These are phyloP conservation scores for Masticophis lateralis DNA, from an alignment of 2,797 vertebrate genomes.

Conservation along the genomic window DNA sequence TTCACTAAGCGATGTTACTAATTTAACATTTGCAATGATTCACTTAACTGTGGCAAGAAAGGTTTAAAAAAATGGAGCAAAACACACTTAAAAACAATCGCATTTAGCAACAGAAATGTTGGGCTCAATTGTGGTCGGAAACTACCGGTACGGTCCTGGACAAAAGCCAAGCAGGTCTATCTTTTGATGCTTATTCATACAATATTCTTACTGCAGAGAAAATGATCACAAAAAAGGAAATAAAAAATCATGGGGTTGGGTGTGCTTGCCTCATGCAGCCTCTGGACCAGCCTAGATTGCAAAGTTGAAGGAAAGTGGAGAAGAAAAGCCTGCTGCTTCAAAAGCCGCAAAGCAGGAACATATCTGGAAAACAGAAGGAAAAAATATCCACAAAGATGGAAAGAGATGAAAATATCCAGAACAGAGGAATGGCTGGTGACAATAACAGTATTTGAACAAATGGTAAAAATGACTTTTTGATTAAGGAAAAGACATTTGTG, in stretches of 20 bases:
- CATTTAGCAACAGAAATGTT: not conserved
- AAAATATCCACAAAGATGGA: not conserved
- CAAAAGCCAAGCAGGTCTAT: not conserved
- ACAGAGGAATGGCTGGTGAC: not conserved
- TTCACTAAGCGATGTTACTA: not conserved
- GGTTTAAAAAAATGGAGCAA: not conserved
- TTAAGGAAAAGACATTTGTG: not conserved
- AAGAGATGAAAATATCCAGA: not conserved
- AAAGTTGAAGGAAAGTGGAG: slow-evolving; percentile 84
- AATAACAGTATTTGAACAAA: not conserved
- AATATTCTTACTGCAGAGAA: not conserved
- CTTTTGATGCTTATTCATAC: not conserved
- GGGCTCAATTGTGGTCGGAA: not conserved
- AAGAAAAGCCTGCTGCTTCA: slow-evolving; percentile 89
- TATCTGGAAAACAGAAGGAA: slow-evolving; percentile 72
- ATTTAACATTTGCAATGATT: not conserved
- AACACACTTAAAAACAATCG: not conserved
- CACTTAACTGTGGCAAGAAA: not conserved
- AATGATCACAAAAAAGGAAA: not conserved
- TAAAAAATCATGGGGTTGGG: accelerated
- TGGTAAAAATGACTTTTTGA: not conserved
- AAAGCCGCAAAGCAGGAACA: slow-evolving; percentile 82
- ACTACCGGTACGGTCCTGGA: not conserved
- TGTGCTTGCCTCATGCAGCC: slow-evolving; percentile 82
- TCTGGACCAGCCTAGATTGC: slow-evolving; percentile 85